Evolutionary conservation across 2,888 invertebrate species (phyloP).

Genomic region (Gnatocerus cornutus): DNA sequence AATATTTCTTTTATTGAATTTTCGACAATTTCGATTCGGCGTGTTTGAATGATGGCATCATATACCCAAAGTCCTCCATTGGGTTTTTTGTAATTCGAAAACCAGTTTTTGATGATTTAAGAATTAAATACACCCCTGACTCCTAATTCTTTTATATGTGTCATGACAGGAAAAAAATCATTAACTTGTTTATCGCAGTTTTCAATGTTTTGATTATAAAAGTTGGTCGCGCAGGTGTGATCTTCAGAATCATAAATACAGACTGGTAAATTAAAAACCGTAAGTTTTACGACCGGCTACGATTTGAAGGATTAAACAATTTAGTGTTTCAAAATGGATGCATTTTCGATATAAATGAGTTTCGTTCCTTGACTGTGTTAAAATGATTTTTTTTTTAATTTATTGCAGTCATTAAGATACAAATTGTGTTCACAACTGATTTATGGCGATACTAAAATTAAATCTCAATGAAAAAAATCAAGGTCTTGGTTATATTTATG

Average conservation of each 20-base stretch:
- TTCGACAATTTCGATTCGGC: constrained; percentile 15
- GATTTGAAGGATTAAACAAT: constrained; percentile 6
- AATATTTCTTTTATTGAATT: constrained; percentile 18
- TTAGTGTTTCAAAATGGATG: no score
- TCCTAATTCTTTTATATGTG: background rate
- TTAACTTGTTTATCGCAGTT: constrained; percentile 12
- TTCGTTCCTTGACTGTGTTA: background rate
- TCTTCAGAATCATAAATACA: constrained; percentile 17
- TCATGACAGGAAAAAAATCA: constrained; percentile 1
- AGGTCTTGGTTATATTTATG: constrained; percentile 18
- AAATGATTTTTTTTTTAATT: constrained; percentile 4
- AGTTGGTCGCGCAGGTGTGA: constrained; percentile 15
- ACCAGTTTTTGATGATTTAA: constrained; percentile 2
- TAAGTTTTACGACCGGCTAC: background rate
- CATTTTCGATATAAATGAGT: background rate
- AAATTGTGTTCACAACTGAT: constrained; percentile 4
- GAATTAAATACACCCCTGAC: constrained; percentile 2
- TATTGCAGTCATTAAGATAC: background rate
- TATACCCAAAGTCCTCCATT: background rate
- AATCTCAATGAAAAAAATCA: constrained; percentile 4
- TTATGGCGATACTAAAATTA: constrained; percentile 4
- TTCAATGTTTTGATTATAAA: background rate
- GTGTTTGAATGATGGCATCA: constrained; percentile 13
- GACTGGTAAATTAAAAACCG: constrained; percentile 18
- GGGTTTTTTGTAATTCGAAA: constrained; percentile 5